Evolutionary conservation across 2,113 vertebrate species (phyloP), one percentile per base, ranked within the genome.

Genomic region (Neodontobutis hainanensis): DNA sequence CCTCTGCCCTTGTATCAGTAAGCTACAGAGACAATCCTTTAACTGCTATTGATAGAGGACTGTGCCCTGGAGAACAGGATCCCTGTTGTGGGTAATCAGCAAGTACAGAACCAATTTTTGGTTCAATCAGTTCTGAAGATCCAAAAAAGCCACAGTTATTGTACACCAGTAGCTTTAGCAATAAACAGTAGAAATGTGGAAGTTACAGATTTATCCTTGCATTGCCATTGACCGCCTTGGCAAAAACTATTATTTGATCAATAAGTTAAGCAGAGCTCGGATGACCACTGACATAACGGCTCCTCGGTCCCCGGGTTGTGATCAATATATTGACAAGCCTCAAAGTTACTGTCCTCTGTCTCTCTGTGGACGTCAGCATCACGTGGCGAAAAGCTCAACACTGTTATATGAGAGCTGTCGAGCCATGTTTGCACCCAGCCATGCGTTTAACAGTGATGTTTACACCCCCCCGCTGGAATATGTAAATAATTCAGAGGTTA

Each of bases 401-500:
- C 52, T 56, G 51, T 55, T 48, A 70, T 48, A 70, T 69, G 70
- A 84, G 75, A 70, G 62, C 75, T 78, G 68, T 55, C 69, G 75
- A 16, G 32, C 49, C 27, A 53, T 19, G 16, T 16, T 48, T 16
- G 47, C 27, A 56, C 66, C 48, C 63, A 73, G 62, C 15, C 61
- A 78, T 49, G 40, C 74, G 64, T 77, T 42, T 53, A 70, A 85
- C 64, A 68, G 66, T 56, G 50, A 77, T 82, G 81, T 78, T 82
- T 87, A 81, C 74, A 63, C 62, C 66, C 50, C 67, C n/a, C 66
- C n/a, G 70, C 58, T 35, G 61, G 58, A 85, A 79, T 76, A 81
- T 85, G 72, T 86, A 87, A 87, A 91, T 90, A 80, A 87, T 88
- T 88, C 70, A 84, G 66, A 70, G 64, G 76, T 49, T 73, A 70